Evolutionary conservation across 2,888 invertebrate genomes (phyloP), one percentile per base, ranked within the genome.

Genomic region (Pachliopta kotzebuea): DNA sequence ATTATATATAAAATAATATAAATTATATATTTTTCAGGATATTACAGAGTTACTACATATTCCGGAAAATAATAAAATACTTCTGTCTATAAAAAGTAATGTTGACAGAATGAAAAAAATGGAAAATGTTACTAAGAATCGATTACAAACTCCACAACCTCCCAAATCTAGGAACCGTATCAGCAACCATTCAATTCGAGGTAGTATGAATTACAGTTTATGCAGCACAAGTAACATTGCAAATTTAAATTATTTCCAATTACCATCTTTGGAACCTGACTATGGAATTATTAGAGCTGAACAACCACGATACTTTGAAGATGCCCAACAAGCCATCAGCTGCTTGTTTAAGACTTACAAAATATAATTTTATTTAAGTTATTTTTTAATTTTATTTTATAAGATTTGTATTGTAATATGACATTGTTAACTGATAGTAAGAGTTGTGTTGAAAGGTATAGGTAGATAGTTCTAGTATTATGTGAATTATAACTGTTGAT

Each of bases 201-300:
- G 72, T 45, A 82, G 76, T 53, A 23, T 75, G 14, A 76, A 76
- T 63, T 70, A 75, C 26, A 71, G 70, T 57, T 8, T 70, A 20
- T 68, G 68, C 7, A 67, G 69, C 23, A 70, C 63, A 23, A 72
- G 70, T 59, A 58, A 49, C 53, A 70, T 61, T 49, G 62, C 71
- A 21, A 58, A 31, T n/a, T 54, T 23, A n/a, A 6, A 26, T 17
- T 49, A 57, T 54, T 57, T 49, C 26, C 20, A 76, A 9, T 62
- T 86, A 60, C 92, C 92, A 1, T 77, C 86, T 0, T 63, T 88
- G 4, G 88, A 92, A 65, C 90, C 89, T 0, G 87, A 90, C 69
- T 92, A 88, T 62, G 92, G 92, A 3, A 87, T 92, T 21, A 70
- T 72, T 0, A 78, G 85, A 63, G 76, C 77, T 0, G 81, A 88